phyloP scores from a whole-genome alignment of 2,113 vertebrate species.

The Sus scrofa region T2T-Sscrofa CM000817.6:143552501-143553000 shows the following conservation, averaged over 20 bases:
- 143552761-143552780: accelerated
- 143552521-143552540: not conserved
- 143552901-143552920: not conserved
- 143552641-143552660: not conserved
- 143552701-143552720: not conserved
- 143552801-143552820: accelerated
- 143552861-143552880: not conserved
- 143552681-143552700: not conserved
- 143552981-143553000: not conserved
- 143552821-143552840: accelerated
- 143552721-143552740: not conserved
- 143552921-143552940: not conserved
- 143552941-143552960: not conserved
- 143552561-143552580: not conserved
- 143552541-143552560: not conserved
- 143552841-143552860: not conserved
- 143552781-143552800: not conserved
- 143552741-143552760: not conserved
- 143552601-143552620: not conserved
- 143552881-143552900: not conserved
- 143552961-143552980: not conserved
- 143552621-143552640: not conserved
- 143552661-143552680: not conserved
- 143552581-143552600: not conserved
- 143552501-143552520: not conserved